phyloP scores from a whole-genome alignment of 1,140 invertebrate genomes.

The Dysdera silvatica region DNA sequence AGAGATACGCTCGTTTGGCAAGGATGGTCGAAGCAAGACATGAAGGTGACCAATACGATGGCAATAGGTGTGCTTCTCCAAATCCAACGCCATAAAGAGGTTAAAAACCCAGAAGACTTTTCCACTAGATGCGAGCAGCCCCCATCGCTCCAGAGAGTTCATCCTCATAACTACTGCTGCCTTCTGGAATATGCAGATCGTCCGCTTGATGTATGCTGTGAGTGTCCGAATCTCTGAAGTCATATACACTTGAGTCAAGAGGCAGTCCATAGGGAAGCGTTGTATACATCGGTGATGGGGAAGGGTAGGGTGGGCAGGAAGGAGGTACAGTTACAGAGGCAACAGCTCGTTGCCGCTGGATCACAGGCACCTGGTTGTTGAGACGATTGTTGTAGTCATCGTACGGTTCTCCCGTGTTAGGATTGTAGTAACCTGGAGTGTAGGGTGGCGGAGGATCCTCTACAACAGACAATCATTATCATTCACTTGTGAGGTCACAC shows the following conservation, averaged over 20 bases:
- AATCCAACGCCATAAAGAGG: no score
- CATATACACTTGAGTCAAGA: no score
- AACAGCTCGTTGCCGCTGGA: slow-evolving; percentile 19
- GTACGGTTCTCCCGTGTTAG: slow-evolving; percentile 25
- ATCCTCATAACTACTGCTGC: slow-evolving; percentile 28
- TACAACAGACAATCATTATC: slow-evolving; percentile 15
- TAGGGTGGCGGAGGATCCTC: slow-evolving; percentile 36
- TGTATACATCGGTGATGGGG: slow-evolving; percentile 8
- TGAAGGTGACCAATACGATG: no score
- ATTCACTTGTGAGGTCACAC: no score
- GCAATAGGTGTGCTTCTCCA: no score
- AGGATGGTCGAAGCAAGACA: no score
- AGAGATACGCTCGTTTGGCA: no score
- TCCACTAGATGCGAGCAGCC: slow-evolving; percentile 27
- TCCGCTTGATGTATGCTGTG: neutral
- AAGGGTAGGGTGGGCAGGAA: slow-evolving; percentile 18
- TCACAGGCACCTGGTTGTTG: slow-evolving; percentile 18
- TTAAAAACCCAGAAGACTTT: no score
- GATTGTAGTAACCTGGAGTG: slow-evolving; percentile 32
- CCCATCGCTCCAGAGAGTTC: slow-evolving; percentile 32
- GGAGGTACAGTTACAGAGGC: slow-evolving; percentile 6
- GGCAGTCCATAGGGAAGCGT: no score
- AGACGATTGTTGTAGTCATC: slow-evolving; percentile 29
- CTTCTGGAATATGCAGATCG: neutral
- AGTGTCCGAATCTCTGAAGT: neutral